Conservation (phyloP, 2,888 invertebrate genomes). For the Drosophila mimetica region DNA sequence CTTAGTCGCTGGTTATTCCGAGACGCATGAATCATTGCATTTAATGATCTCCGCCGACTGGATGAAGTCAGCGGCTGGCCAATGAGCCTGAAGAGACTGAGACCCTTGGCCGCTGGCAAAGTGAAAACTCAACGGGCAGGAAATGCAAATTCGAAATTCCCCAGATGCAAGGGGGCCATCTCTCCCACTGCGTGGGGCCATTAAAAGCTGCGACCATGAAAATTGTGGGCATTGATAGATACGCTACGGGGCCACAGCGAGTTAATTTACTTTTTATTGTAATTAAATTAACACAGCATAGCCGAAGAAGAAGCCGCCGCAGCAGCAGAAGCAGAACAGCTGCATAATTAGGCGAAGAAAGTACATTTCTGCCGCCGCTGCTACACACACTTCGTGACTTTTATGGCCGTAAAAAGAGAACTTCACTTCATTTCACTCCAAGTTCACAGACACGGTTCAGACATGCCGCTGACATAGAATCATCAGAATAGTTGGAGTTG, state of each 20-base stretch:
- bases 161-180: background rate
- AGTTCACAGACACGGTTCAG: slow-evolving; percentile 25
- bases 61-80: slow-evolving; percentile 61
- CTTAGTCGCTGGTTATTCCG: slow-evolving; percentile 47
- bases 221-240: slow-evolving; percentile 66
- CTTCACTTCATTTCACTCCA: slow-evolving; percentile 67
- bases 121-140: slow-evolving; percentile 63
- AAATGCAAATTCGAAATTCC: slow-evolving; percentile 58
- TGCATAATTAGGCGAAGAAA: slow-evolving; percentile 79
- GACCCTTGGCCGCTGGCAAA: slow-evolving; percentile 23
- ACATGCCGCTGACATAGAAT: slow-evolving; percentile 59
- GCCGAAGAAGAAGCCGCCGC: slow-evolving; percentile 34
- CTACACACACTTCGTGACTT: slow-evolving; percentile 59
- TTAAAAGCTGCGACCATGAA: slow-evolving; percentile 58
- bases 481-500: slow-evolving; percentile 57
- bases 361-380: slow-evolving; percentile 40
- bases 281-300: slow-evolving; percentile 74
- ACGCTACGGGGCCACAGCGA: slow-evolving; percentile 35
- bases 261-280: slow-evolving; percentile 76
- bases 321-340: slow-evolving; percentile 56
- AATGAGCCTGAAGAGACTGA: background rate
- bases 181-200: slow-evolving; percentile 18
- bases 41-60: slow-evolving; percentile 61
- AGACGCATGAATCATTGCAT: slow-evolving; percentile 66
- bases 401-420: slow-evolving; percentile 59